Evolutionary conservation across 2,797 vertebrate species (phyloP).

Genomic region (Ctenopoma multispine): DNA sequence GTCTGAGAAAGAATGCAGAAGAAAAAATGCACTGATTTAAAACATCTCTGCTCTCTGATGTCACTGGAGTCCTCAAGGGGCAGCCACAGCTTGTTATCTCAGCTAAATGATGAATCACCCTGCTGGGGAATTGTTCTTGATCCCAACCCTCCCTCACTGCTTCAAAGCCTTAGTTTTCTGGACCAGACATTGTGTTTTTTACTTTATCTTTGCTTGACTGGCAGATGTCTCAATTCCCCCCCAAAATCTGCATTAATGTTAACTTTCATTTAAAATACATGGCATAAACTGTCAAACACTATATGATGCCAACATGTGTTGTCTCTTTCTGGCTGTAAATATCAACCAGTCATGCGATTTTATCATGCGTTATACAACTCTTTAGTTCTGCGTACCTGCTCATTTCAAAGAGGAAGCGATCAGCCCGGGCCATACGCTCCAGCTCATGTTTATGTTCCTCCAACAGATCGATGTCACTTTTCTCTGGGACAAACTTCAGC

Average conservation of each 20-base stretch:
- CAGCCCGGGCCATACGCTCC: slow-evolving; percentile 95
- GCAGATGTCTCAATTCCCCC: slow-evolving; percentile 14
- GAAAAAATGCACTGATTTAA: slow-evolving; percentile 12
- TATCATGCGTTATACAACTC: neutral
- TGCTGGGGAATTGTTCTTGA: slow-evolving; percentile 10
- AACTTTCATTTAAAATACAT: too few relatives aligned
- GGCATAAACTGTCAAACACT: neutral
- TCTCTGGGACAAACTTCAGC: slow-evolving; percentile 96
- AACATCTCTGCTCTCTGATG: slow-evolving; percentile 23
- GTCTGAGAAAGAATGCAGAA: slow-evolving; percentile 8
- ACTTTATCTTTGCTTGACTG: slow-evolving; percentile 5
- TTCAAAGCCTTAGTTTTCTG: slow-evolving; percentile 2
- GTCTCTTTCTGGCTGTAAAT: neutral
- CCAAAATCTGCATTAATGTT: slow-evolving; percentile 6
- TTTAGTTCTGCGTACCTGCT: slow-evolving; percentile 87
- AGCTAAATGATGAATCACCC: slow-evolving; percentile 32
- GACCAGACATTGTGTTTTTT: slow-evolving; percentile 6
- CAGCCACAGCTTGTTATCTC: slow-evolving; percentile 10
- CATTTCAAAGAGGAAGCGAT: slow-evolving; percentile 98
- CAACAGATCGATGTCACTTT: slow-evolving; percentile 93
- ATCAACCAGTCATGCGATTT: neutral
- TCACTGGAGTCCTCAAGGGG: slow-evolving; percentile 20
- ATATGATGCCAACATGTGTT: neutral
- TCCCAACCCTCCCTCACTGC: neutral
- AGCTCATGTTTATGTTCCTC: slow-evolving; percentile 97